Conservation (phyloP, 2,113 vertebrate genomes). For the Chamaetylas fuelleborni region DNA sequence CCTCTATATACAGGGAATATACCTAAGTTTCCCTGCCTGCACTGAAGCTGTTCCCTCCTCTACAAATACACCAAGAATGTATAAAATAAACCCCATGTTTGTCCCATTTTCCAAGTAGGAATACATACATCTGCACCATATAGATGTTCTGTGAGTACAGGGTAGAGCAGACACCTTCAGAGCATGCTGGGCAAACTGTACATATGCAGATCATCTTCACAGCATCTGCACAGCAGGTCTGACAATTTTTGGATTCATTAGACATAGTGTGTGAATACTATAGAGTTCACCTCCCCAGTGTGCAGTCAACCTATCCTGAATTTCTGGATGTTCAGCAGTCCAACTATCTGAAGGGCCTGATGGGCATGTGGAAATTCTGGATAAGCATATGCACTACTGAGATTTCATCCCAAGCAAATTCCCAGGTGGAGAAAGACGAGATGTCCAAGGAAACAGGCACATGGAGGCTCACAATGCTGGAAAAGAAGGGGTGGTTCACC, state of each 20-base stretch:
- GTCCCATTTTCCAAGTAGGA: background rate
- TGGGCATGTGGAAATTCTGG: slow-evolving; percentile 4
- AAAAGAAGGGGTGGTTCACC: background rate
- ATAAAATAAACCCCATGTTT: background rate
- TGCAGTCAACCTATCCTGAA: background rate
- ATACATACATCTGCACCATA: background rate
- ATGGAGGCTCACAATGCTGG: background rate
- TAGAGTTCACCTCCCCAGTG: background rate
- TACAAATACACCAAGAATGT: background rate
- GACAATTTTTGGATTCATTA: background rate
- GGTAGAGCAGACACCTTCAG: background rate
- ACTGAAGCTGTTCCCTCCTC: background rate
- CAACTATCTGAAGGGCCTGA: background rate
- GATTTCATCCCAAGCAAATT: slow-evolving; percentile 4
- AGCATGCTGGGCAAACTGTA: accelerated
- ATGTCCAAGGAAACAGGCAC: background rate
- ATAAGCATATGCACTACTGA: background rate
- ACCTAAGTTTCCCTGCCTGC: background rate
- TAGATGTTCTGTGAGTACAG: background rate
- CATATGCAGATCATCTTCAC: background rate
- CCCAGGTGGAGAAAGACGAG: background rate
- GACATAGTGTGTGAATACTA: background rate
- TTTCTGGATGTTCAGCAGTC: slow-evolving; percentile 23
- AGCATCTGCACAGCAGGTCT: slow-evolving; percentile 16
- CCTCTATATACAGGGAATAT: background rate